Percentiles rank a stretch among this genome's conserved stretches.
Evolutionary conservation across 2,797 vertebrate genomes (phyloP).

Genomic region (Perodicticus potto): DNA sequence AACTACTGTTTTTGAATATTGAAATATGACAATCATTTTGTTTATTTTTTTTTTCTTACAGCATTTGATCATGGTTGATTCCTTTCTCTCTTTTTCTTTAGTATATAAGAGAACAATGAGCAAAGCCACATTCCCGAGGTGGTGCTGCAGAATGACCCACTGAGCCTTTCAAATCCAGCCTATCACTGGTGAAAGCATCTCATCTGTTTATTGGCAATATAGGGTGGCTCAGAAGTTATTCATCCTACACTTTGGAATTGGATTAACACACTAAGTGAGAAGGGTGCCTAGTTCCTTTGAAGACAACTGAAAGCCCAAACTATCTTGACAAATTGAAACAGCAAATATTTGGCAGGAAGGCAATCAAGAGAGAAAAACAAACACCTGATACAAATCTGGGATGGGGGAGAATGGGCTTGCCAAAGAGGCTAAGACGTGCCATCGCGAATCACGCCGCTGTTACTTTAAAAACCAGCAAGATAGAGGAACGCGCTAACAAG

Average conservation of each 20-base stretch:
- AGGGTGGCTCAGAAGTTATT: not conserved
- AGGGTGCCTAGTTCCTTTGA: not conserved
- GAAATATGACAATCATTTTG: not conserved
- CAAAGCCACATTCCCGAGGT: not conserved
- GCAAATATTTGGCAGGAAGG: conserved; percentile 16
- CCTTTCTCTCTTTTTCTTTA: not conserved
- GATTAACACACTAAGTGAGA: conserved; percentile 16
- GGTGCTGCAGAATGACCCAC: not conserved
- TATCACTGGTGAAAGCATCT: too few relatives aligned
- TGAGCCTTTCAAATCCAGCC: not conserved
- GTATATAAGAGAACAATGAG: not conserved
- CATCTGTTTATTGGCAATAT: not conserved
- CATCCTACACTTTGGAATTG: not conserved
- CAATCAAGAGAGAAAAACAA: conserved; percentile 18
- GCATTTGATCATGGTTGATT: not conserved
- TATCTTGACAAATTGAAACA: conserved; percentile 44
- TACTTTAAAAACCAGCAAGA: conserved; percentile 50
- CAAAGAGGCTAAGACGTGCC: not conserved
- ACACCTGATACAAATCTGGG: not conserved
- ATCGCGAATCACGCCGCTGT: not conserved
- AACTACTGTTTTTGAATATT: not conserved
- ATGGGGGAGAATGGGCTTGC: not conserved
- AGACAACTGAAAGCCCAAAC: conserved; percentile 32
- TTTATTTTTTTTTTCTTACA: not conserved
- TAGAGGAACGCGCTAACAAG: conserved; percentile 62